Percentiles rank a stretch among this genome's conserved stretches.
phyloP scores from a whole-genome alignment of 2,113 vertebrate genomes.

The Equus przewalskii region DNA sequence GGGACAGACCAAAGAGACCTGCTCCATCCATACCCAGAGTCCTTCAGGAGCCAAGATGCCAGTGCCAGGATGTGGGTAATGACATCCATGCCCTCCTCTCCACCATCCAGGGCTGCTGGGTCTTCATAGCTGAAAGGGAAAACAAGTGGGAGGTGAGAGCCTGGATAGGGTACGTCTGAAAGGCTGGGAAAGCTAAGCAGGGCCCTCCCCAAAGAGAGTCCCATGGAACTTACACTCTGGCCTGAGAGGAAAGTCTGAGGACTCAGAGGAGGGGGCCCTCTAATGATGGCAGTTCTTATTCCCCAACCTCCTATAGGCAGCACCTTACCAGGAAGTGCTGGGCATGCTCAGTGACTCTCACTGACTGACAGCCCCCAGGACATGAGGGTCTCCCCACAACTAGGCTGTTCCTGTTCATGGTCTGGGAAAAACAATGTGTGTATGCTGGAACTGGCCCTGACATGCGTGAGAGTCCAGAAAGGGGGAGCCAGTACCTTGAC shows the following conservation, averaged over 20 bases:
- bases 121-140: conserved; percentile 93
- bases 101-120: conserved; percentile 93
- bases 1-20: not conserved
- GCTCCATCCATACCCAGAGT: conserved; percentile 90
- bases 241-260: not conserved
- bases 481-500: not conserved
- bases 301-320: not conserved
- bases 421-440: not conserved
- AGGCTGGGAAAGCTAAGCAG: not conserved
- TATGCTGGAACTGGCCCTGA: not conserved
- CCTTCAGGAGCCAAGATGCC: conserved; percentile 90
- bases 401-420: not conserved
- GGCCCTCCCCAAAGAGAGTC: not conserved
- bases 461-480: not conserved
- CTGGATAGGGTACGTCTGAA: not conserved
- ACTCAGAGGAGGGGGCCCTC: not conserved
- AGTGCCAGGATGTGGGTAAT: conserved; percentile 92
- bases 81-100: conserved; percentile 92
- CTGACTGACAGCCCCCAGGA: not conserved
- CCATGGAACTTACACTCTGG: not conserved
- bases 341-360: not conserved
- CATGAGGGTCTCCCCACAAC: not conserved
- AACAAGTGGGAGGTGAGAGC: not conserved
- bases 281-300: not conserved
- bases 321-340: not conserved